Base-by-base conservation (phyloP, 1,140 invertebrate species). In the Colletes latitarsis region DNA sequence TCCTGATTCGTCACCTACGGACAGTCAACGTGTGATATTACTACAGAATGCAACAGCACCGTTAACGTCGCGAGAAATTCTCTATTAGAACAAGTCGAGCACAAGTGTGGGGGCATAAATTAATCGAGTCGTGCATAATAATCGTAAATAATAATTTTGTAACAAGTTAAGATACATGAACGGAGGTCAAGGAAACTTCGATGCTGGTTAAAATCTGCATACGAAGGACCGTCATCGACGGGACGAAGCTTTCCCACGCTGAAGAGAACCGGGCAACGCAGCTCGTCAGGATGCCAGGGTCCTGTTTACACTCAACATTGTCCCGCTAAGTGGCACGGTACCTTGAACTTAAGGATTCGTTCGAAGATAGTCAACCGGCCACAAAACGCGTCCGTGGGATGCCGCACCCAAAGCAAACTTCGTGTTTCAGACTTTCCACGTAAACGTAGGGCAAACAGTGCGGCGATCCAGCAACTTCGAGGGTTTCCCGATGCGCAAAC, bases 321-420 rank as follows among this genome's bases (percentile, higher is more conserved):
- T 83, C 77, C 60, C 77, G 79, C 87, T 88, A 88, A 88, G 86
- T 88, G 86, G 75, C 82, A 57, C 66, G 68, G 80, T 70, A 77
- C 74, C 70, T 69, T 68, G 60, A 82, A 66, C 68, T 79, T 79
- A 41, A 41, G 6, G 67, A 52, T 14, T n/a, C 21, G 43, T 17
- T 15, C 19, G 30, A 64, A 53, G 39, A 63, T 30, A 52, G 69
- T 74, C 49, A 53, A 12, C 49, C 41, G 64, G 62, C 62, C 43
- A 60, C 77, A 67, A 57, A 57, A 78, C 46, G 77, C 71, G 70
- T 72, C 81, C 85, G 78, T 85, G 80, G 71, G 70, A 78, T 77
- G 84, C 76, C 84, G 83, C 82, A 73, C 84, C 88, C 85, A 91
- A 90, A 90, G 89, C 82, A 90, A 91, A 91, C 90, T 90, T 75